phyloP scores from a whole-genome alignment of 2,888 invertebrate species.

The Epinotia nisella region DNA sequence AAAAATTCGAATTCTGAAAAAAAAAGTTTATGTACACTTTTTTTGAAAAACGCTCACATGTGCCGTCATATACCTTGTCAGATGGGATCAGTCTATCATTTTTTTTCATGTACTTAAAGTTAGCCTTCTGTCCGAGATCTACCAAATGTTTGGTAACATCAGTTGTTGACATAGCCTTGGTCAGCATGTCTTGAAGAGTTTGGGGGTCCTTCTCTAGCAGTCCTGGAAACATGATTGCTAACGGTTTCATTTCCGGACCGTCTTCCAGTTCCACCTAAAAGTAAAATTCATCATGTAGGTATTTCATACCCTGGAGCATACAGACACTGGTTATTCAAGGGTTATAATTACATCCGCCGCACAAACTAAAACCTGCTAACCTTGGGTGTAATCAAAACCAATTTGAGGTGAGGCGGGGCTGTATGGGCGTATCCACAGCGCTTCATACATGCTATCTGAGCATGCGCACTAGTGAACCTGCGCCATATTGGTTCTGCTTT shows the following conservation, averaged over 20 bases:
- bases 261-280: conserved; percentile 71
- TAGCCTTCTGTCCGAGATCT: conserved; percentile 73
- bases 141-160: conserved; percentile 76
- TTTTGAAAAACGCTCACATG: no score
- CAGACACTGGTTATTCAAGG: no score
- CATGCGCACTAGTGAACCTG: no score
- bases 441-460: no score
- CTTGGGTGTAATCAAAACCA: no score
- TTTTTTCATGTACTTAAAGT: conserved; percentile 76
- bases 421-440: no score
- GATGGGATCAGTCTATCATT: conserved; percentile 70
- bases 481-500: no score
- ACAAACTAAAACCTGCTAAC: no score
- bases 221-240: conserved; percentile 74
- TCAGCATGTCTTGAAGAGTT: conserved; percentile 69
- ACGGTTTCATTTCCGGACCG: conserved; percentile 68
- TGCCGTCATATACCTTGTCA: conserved; percentile 59
- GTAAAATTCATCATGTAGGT: conserved; percentile 24
- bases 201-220: conserved; percentile 70
- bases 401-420: no score
- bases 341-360: no score
- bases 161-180: conserved; percentile 74
- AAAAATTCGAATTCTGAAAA: no score
- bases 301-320: background rate
- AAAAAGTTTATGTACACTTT: no score